These are phyloP conservation scores for Eupleurogrammus muticus DNA, from an alignment of 2,797 vertebrate species.

Conservation along the genomic window DNA sequence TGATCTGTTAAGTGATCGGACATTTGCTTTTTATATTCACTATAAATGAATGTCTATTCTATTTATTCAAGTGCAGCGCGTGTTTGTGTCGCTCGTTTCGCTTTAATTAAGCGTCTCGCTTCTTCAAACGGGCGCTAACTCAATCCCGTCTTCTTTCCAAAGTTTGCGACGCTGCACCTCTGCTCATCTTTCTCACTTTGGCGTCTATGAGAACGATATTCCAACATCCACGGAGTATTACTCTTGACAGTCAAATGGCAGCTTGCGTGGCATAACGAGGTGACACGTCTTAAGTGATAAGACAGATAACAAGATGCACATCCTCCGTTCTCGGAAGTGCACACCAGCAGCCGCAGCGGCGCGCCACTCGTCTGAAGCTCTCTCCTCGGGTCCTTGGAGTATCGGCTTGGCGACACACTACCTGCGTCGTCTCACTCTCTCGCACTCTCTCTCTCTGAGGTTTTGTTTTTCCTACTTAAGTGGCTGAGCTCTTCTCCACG, in stretches of 20 bases:
- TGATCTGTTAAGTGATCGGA: too few species aligned
- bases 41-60: too few species aligned
- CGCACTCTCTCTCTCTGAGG: conserved; percentile 50
- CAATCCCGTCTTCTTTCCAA: conserved; percentile 31
- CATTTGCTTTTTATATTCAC: too few species aligned
- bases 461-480: conserved; percentile 81
- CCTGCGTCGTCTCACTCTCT: conserved; percentile 60
- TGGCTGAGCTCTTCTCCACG: conserved; percentile 73
- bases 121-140: conserved; percentile 35
- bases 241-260: conserved; percentile 65
- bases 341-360: conserved; percentile 54
- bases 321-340: conserved; percentile 70
- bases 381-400: conserved; percentile 72
- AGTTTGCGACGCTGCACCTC: conserved; percentile 43
- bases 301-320: conserved; percentile 76
- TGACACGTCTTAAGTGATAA: conserved; percentile 71
- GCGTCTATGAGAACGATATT: conserved; percentile 54
- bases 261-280: conserved; percentile 66
- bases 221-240: conserved; percentile 52
- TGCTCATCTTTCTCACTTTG: conserved; percentile 54
- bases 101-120: conserved; percentile 46
- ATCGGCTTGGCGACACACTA: conserved; percentile 67
- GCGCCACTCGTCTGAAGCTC: conserved; percentile 73
- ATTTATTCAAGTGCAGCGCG: conserved; percentile 10
- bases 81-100: conserved; percentile 37